phyloP scores from a whole-genome alignment of 2,113 vertebrate genomes.

The Proterorhinus semilunaris region DNA sequence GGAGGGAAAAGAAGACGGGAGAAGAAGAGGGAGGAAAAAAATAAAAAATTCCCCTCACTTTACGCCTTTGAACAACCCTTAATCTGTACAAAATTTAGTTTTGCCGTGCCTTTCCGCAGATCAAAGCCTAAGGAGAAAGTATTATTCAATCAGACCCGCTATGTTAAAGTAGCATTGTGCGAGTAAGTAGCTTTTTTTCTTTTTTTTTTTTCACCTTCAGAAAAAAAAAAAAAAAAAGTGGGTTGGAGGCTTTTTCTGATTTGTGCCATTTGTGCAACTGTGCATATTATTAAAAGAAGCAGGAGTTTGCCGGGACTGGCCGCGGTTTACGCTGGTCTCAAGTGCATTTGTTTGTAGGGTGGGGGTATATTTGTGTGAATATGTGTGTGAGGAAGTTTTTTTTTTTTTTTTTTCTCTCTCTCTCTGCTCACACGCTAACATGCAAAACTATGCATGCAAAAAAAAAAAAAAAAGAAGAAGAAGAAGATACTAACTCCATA shows the following conservation, averaged over 20 bases:
- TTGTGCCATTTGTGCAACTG: slow-evolving; percentile 74
- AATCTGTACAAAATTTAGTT: slow-evolving; percentile 76
- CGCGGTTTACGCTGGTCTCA: slow-evolving; percentile 55
- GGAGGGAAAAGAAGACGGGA: not conserved
- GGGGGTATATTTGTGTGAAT: too few species aligned
- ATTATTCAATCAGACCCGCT: slow-evolving; percentile 69
- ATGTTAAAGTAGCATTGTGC: slow-evolving; percentile 70
- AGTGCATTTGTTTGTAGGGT: slow-evolving; percentile 15
- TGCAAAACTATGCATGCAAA: slow-evolving; percentile 54
- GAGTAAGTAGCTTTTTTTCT: slow-evolving; percentile 38
- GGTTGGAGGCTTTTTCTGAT: slow-evolving; percentile 73
- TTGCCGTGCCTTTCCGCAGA: slow-evolving; percentile 63
- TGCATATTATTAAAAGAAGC: slow-evolving; percentile 69
- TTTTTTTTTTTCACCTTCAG: slow-evolving; percentile 62
- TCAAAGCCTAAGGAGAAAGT: slow-evolving; percentile 71
- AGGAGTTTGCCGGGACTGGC: slow-evolving; percentile 57
- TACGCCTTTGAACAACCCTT: slow-evolving; percentile 71
- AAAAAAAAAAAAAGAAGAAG: not conserved
- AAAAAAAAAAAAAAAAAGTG: slow-evolving; percentile 24
- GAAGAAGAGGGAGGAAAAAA: slow-evolving; percentile 19
- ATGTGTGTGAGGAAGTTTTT: slow-evolving; percentile 3
- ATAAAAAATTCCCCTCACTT: slow-evolving; percentile 39
- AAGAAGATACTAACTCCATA: slow-evolving; percentile 55
- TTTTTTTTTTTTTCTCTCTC: too few species aligned
- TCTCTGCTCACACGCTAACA: slow-evolving; percentile 39